Evolutionary conservation across 2,797 vertebrate genomes (phyloP).

Genomic region (Xenops minutus): DNA sequence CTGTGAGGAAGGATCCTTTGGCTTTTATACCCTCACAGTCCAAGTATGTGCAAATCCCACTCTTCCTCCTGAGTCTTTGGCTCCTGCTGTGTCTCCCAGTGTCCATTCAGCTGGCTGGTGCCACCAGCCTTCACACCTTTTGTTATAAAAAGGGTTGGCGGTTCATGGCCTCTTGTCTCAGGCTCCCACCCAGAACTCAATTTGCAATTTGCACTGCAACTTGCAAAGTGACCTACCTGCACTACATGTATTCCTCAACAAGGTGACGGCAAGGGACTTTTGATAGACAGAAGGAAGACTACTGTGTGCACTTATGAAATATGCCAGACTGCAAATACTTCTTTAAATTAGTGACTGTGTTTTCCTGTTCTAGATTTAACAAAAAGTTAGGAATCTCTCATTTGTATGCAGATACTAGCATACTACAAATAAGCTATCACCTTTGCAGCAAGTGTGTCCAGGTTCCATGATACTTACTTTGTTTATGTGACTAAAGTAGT

Average conservation of each 20-base stretch:
- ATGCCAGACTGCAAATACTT: neutral
- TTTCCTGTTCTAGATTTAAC: neutral
- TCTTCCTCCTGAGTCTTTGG: neutral
- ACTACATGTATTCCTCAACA: no score
- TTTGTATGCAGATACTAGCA: neutral
- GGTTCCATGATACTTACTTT: neutral
- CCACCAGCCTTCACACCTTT: neutral
- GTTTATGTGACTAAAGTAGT: neutral
- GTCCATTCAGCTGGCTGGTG: neutral
- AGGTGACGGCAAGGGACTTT: neutral
- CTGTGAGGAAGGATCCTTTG: fast-evolving
- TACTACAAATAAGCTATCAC: neutral
- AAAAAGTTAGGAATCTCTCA: neutral
- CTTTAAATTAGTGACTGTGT: neutral
- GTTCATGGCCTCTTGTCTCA: neutral
- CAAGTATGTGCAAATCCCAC: fast-evolving
- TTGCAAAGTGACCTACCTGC: neutral
- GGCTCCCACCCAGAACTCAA: neutral
- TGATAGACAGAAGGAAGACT: neutral
- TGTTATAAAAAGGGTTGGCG: neutral
- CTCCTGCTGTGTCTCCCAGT: neutral
- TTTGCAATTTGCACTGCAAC: neutral
- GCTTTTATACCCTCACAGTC: neutral
- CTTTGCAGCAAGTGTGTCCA: neutral
- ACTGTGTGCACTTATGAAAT: neutral